These are phyloP conservation scores for Thaumatotibia leucotreta DNA, from an alignment of 1,140 invertebrate species.

Conservation along the genomic window DNA sequence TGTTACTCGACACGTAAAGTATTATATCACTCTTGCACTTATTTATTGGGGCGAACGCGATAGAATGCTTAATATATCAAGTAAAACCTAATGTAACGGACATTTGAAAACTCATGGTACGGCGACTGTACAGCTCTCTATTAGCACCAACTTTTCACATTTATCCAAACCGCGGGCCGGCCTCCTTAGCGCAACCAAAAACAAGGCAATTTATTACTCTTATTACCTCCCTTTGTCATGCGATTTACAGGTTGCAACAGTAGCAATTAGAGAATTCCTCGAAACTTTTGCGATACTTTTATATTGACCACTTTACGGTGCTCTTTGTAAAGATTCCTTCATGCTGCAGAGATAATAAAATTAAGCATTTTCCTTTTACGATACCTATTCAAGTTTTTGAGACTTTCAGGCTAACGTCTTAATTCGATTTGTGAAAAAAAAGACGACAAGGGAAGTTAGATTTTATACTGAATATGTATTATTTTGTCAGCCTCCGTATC, in stretches of 20 bases:
- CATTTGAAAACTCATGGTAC: no score
- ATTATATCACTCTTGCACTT: no score
- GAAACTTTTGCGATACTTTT: not conserved
- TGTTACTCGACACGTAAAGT: no score
- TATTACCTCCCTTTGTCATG: not conserved
- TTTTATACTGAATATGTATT: no score
- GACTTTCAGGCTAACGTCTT: not conserved
- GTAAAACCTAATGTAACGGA: no score
- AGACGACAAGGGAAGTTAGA: no score
- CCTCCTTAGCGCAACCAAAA: conserved; percentile 2
- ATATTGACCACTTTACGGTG: not conserved
- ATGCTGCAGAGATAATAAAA: not conserved
- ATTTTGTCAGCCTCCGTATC: no score
- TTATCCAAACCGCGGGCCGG: conserved; percentile 2
- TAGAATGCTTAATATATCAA: no score
- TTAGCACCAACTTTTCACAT: conserved; percentile 12
- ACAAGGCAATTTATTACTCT: conserved; percentile 2
- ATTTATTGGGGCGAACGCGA: no score
- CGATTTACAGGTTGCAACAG: not conserved
- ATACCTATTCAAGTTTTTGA: not conserved
- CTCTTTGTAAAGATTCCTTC: not conserved
- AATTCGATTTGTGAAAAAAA: not conserved
- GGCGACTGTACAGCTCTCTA: conserved; percentile 3
- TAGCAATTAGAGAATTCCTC: not conserved
- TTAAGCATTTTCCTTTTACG: not conserved